These are phyloP conservation scores for Phylloscopus whistleri DNA, from an alignment of 2,113 vertebrate species.

Conservation along the genomic window DNA sequence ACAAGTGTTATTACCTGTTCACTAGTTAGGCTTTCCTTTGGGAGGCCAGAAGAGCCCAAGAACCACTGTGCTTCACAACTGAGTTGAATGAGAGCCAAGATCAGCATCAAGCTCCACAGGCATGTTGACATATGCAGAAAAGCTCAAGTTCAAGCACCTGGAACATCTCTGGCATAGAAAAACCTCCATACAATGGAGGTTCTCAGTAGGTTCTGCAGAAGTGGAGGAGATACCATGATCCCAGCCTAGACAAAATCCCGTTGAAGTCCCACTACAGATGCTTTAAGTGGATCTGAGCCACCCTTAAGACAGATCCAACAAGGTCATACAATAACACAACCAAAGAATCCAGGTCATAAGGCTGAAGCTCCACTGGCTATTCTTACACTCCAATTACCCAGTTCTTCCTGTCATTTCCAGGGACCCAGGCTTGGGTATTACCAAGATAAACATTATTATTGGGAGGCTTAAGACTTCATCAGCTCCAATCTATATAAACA, in stretches of 20 bases:
- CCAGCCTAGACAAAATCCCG: background rate
- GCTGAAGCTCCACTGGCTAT: background rate
- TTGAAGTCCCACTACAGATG: fast-evolving
- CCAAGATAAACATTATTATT: slow-evolving; percentile 29
- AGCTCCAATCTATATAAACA: background rate
- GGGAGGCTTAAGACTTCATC: slow-evolving; percentile 20
- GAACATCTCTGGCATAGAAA: background rate
- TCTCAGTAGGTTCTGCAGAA: background rate
- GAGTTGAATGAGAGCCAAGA: background rate
- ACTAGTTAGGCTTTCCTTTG: background rate
- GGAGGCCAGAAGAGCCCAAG: background rate
- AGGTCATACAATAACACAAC: background rate
- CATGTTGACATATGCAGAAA: background rate
- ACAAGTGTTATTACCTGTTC: background rate
- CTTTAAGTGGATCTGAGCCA: background rate
- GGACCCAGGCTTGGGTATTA: background rate
- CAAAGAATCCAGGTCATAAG: fast-evolving
- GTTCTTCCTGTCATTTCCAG: background rate
- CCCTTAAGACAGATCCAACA: background rate
- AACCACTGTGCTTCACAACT: background rate
- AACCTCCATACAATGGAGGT: fast-evolving
- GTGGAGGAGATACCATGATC: background rate
- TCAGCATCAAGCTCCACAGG: background rate
- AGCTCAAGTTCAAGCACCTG: background rate
- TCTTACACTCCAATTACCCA: background rate